Evolutionary conservation across 2,888 invertebrate species (phyloP), one percentile per base, ranked within the genome.

Genomic region (Cephus runcator): DNA sequence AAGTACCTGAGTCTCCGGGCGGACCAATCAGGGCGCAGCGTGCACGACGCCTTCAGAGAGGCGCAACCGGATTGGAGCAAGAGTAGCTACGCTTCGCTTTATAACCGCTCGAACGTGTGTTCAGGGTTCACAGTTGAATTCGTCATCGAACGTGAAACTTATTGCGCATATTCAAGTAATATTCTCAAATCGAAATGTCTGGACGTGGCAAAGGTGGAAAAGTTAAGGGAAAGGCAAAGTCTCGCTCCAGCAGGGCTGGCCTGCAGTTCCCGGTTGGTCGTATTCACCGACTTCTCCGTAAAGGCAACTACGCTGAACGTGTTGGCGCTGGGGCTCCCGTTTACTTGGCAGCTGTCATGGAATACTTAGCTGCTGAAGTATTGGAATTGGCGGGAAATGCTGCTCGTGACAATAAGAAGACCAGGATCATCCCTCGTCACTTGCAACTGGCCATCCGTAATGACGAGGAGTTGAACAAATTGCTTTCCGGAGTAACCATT

Each of bases 391-490:
- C 95, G 6, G 94, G 94, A 12, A 95, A 95, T 84, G 95, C 94
- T 30, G 94, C 95, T 0, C 90, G 93, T 68, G 95, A 95, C 87
- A 95, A 96, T 91, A 94, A 95, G 85, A 96, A 94, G 90, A 93
- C 93, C 2, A 93, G 93, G 23, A 87, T 87, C n/a, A 87, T 87
- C 31, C 86, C 87, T 0, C 78, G 86, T 12, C 86, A 87, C 69
- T 81, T 86, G 31, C 87, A 96, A 88, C 89, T 97, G 84, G 96
- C 96, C 73, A 94, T 97, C 83, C 93, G 95, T n/a, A 96, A 96
- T 89, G 97, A 97, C 89, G 96, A 96, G 84, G 97, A 97, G 87
- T 92, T 97, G 87, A 96, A 95, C 90, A 95, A 94, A 88, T 92
- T 97, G 75, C 91, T 97, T 3, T 93, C 94, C 0, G 95, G 95